Evolutionary conservation across 2,888 invertebrate species (phyloP).

Genomic region (Tuta absoluta): DNA sequence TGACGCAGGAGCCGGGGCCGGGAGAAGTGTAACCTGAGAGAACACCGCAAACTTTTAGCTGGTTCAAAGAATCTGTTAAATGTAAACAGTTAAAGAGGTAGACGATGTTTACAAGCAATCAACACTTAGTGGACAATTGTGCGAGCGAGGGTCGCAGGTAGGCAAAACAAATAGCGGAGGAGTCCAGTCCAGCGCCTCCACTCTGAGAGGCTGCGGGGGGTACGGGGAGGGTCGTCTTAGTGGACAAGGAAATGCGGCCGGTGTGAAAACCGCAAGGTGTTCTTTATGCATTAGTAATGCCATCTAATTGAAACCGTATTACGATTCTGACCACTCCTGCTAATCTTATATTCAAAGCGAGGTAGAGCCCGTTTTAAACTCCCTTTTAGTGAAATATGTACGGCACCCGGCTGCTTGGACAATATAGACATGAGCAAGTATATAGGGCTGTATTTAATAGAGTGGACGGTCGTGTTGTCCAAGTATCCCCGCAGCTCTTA

Average conservation of each 20-base stretch:
- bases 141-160: constrained; percentile 72
- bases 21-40: constrained; percentile 3
- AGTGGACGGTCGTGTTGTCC: constrained; percentile 40
- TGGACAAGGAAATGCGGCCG: constrained; percentile 70
- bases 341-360: constrained; percentile 60
- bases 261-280: constrained; percentile 63
- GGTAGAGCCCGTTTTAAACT: constrained; percentile 28
- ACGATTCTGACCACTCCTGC: constrained; percentile 58
- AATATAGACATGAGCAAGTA: constrained; percentile 16
- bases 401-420: constrained; percentile 8
- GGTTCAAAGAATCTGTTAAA: constrained; percentile 40
- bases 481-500: constrained; percentile 68
- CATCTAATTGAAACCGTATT: constrained; percentile 74
- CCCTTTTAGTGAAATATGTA: constrained; percentile 36
- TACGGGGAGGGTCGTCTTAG: constrained; percentile 68
- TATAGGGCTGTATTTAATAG: constrained; percentile 22
- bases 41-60: constrained; percentile 28
- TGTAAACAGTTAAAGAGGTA: constrained; percentile 62
- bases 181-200: constrained; percentile 59
- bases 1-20: constrained; percentile 52
- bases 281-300: constrained; percentile 77
- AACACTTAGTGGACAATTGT: constrained; percentile 77
- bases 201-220: constrained; percentile 22
- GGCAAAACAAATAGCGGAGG: constrained; percentile 74
- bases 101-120: constrained; percentile 76